These are phyloP conservation scores for Mamestra configurata DNA, from an alignment of 1,140 invertebrate species.

Conservation along the genomic window DNA sequence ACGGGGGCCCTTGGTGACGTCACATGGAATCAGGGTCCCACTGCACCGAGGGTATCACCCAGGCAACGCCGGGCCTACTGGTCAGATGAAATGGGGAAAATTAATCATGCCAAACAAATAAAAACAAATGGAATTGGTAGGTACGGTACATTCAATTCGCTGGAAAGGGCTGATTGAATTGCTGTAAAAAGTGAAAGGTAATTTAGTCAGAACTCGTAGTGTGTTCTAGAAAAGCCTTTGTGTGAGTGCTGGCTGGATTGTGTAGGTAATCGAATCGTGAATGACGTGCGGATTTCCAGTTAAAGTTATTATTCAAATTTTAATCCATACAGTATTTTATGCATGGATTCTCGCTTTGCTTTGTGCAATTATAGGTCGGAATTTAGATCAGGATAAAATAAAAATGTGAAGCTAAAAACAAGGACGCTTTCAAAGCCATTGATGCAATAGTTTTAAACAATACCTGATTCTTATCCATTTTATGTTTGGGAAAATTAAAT, in stretches of 20 bases:
- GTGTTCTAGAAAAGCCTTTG: constrained; percentile 8
- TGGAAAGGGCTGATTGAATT: neutral
- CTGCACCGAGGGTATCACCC: constrained; percentile 80
- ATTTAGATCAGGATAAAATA: neutral
- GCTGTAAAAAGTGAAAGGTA: neutral
- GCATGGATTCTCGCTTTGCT: neutral
- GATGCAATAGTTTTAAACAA: no score
- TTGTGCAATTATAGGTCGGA: neutral
- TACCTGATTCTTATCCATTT: no score
- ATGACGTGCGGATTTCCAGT: neutral
- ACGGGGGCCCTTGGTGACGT: constrained; percentile 57
- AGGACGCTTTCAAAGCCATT: neutral
- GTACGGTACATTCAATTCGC: neutral
- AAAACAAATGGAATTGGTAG: neutral
- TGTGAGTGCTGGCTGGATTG: constrained; percentile 1
- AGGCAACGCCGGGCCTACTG: constrained; percentile 75
- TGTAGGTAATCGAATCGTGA: neutral
- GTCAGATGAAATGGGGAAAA: constrained; percentile 54
- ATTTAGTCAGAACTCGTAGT: neutral
- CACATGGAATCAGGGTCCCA: constrained; percentile 80
- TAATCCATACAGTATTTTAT: neutral
- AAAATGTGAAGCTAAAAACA: neutral
- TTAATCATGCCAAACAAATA: constrained; percentile 57
- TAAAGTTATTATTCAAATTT: constrained; percentile 13
- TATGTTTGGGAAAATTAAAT: no score